Conservation (phyloP, 2,888 invertebrate species). For the Eupithecia inturbata region DNA sequence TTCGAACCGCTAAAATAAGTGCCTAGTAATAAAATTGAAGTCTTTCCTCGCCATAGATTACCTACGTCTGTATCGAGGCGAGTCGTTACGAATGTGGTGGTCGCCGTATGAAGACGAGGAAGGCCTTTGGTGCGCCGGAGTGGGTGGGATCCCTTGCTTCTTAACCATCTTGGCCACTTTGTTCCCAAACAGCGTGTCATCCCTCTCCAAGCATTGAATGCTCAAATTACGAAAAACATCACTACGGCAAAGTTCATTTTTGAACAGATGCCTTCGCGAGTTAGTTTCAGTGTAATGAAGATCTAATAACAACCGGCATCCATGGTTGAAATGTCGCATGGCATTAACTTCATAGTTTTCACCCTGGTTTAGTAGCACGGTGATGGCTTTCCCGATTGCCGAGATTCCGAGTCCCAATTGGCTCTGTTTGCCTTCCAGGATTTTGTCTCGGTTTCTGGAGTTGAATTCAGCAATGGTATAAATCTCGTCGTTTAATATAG, state of each 20-base stretch:
- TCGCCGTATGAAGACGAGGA: not conserved
- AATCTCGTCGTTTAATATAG: conserved; percentile 28
- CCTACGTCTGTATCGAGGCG: not conserved
- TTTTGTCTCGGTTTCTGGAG: conserved; percentile 17
- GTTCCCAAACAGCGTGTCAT: conserved; percentile 29
- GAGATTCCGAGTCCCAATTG: conserved; percentile 31
- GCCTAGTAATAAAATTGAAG: not conserved
- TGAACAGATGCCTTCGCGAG: conserved; percentile 20
- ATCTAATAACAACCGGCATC: conserved; percentile 24
- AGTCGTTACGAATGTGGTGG: not conserved
- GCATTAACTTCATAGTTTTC: conserved; percentile 24
- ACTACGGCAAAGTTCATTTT: conserved; percentile 17
- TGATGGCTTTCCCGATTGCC: conserved; percentile 29
- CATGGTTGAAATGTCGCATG: conserved; percentile 24
- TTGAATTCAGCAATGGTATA: conserved; percentile 4
- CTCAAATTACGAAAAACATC: conserved; percentile 27
- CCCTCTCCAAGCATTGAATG: conserved; percentile 21
- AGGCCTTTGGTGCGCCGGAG: conserved; percentile 9
- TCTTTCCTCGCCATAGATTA: not conserved
- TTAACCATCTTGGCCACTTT: conserved; percentile 23
- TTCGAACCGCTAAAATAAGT: not conserved
- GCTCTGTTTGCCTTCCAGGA: conserved; percentile 24
- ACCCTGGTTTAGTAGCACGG: conserved; percentile 19
- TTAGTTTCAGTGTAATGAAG: conserved; percentile 18
- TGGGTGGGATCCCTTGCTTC: conserved; percentile 21